Evolutionary conservation across 1,140 invertebrate species (phyloP), one percentile per base, ranked within the genome.

Genomic region (Pseudomyrmex pallidus): DNA sequence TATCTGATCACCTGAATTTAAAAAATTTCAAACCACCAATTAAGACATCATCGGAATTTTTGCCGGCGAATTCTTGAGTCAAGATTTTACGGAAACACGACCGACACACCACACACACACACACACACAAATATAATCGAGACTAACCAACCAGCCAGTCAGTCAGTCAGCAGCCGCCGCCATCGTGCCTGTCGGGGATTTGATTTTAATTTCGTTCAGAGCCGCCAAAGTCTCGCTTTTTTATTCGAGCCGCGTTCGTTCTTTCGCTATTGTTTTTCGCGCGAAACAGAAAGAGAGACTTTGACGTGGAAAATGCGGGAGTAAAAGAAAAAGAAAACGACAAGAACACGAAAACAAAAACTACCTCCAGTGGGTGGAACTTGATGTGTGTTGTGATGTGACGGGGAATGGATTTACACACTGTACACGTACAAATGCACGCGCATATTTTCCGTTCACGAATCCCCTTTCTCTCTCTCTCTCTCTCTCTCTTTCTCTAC

Each of bases 201-300:
- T 68, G 63, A 83, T 83, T 83, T 85, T 83, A 76, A 85, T 83
- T 77, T 83, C 61, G 15, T 13, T 2, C 8, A 35, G 56, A 25
- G n/a, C 25, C 20, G 35, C 17, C 17, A 10, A 4, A 22, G 44
- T 67, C 46, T 52, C 22, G 8, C 20, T 52, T 73, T 66, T 56
- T 74, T 54, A 25, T 48, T 20, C 3, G 54, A 7, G 10, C 13
- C 15, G 22, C 4, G 9, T 52, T 74, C n/a, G 8, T 73, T 61
- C 25, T 54, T 48, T 44, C n/a, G 52, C 15, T 46, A 70, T 83
- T 85, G 64, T 83, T 74, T 74, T 35, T 44, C 44, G 20, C 22
- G 17, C 13, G 4, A 70, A 46, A 56, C 46, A 48, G 4, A 50
- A n/a, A 20, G 25, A 13, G 22, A 12, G 46, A 67, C 20, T 52